Evolutionary conservation across 2,888 invertebrate species (phyloP), one percentile per base, ranked within the genome.

Genomic region (Zaprionus bogoriensis): DNA sequence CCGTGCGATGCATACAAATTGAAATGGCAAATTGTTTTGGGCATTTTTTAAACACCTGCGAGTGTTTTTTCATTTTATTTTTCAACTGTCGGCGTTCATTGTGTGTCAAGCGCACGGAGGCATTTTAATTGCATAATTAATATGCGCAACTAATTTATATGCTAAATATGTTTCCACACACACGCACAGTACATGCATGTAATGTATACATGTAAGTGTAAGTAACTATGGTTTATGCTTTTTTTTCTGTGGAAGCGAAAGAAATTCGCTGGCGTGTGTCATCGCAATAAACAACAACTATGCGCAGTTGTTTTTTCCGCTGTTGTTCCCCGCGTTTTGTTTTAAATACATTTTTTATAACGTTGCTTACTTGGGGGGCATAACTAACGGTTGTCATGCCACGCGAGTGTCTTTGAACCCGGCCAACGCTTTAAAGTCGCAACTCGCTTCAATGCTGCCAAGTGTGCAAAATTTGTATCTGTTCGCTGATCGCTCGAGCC

Each of bases 91-190:
- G 7, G 32, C 32, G 20, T 20, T 39, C 39, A 41, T 32, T 47
- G 42, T 50, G 52, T 28, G 42, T 39, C 39, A 32, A 25, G 4
- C 22, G 25, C 32, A 17, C 17, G 36, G 30, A 23, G 39, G 32
- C 57, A 55, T 66, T 71, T 84, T 74, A 85, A 79, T 87, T 74
- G 75, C 60, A 67, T 77, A 72, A 82, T 85, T 84, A 77, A 79
- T 71, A 74, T 85, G 72, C 66, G 39, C 60, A 74, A 61, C 55
- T 79, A 74, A 82, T 82, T 81, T 74, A 64, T 77, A 70, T 85
- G 85, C 68, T 68, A 72, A 85, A 67, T 72, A 73, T 64, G 72
- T 60, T 47, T 39, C 62, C 42, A 55, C 46, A 51, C 23, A 27
- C 27, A 23, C 6, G 10, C 3, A 9, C 25, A 32, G n/a, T 44